phyloP scores from a whole-genome alignment of 1,140 invertebrate genomes.

The Holotrichia oblita region DNA sequence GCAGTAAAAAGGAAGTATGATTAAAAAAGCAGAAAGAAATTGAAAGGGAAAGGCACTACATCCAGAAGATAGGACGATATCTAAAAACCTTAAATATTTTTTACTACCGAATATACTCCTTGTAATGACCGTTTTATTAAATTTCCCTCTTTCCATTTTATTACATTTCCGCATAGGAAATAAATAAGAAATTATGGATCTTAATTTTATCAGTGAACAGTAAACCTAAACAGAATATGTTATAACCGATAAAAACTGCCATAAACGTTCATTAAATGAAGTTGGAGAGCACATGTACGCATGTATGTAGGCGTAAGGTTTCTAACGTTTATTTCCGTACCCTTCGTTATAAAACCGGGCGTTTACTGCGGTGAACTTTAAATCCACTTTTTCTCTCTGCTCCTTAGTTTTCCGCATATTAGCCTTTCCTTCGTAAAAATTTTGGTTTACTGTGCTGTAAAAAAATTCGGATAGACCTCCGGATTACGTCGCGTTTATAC shows the following conservation, averaged over 20 bases:
- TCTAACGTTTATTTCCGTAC: slow-evolving; percentile 16
- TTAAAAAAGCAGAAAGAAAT: too few relatives aligned
- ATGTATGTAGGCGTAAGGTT: background rate
- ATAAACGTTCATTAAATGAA: slow-evolving; percentile 27
- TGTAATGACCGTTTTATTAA: slow-evolving; percentile 12
- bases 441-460: slow-evolving; percentile 29
- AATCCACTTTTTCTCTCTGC: slow-evolving; percentile 28
- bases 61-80: background rate
- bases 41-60: too few relatives aligned
- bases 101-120: slow-evolving; percentile 6
- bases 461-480: slow-evolving; percentile 16
- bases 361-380: slow-evolving; percentile 20
- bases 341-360: slow-evolving; percentile 24
- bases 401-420: slow-evolving; percentile 32
- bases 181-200: slow-evolving; percentile 33
- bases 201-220: slow-evolving; percentile 28
- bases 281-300: slow-evolving; percentile 2
- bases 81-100: slow-evolving; percentile 16
- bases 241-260: slow-evolving; percentile 24
- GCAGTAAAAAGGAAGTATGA: background rate
- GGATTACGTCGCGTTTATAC: slow-evolving; percentile 6
- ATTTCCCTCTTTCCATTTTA: slow-evolving; percentile 21
- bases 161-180: slow-evolving; percentile 17
- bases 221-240: slow-evolving; percentile 34
- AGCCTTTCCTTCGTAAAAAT: background rate